Base-by-base conservation (phyloP, 2,888 invertebrate species). In the Amphiduros pacificus region DNA sequence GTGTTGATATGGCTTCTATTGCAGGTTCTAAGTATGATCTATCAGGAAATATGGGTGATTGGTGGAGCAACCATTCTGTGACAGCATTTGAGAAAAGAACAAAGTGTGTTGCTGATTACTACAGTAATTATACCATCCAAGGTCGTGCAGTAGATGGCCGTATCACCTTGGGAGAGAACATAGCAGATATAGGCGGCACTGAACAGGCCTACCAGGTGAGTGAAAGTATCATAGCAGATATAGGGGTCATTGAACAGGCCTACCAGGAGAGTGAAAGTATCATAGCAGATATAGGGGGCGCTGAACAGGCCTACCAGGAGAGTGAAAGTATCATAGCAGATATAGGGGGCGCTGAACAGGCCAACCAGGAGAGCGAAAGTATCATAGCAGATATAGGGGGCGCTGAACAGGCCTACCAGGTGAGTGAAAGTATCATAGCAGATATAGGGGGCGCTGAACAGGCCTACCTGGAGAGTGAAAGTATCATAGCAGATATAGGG, bases 11-110 rank as follows among this genome's bases (percentile, higher is more conserved):
- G 9, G 9, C 17, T 17, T 36, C 17, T 9, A 17, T 44, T 22
- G 4, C 41, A 59, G 59, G 59, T 52, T 50, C 51, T 26, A 50
- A 51, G 4, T 59, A 59, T 27, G 59, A 59, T 44, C 28, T 40
- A 9, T 22, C 29, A 2, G 59, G 59, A 6, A 59, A 53, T 26
- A 20, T 53, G 4, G 32, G 36, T 28, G 22, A 27, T 9, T 59
- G 59, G 59, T 59, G 59, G 59, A 59, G 52, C 52, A 36, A 41
- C 41, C 14, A 17, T 17, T 59, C 59, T 3, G 52, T 52, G 59
- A 41, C 53, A 5, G 48, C 52, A 52, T 59, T 59, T 29, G 52
- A 59, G 29, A 53, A 59, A 36, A 22, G 59, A 22, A 59, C 59
- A 6, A 28, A 31, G 1, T 59, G 59, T 44, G 17, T 53, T 2